Base-by-base conservation (phyloP, 2,888 invertebrate genomes). In the Monoplex corrugatus region DNA sequence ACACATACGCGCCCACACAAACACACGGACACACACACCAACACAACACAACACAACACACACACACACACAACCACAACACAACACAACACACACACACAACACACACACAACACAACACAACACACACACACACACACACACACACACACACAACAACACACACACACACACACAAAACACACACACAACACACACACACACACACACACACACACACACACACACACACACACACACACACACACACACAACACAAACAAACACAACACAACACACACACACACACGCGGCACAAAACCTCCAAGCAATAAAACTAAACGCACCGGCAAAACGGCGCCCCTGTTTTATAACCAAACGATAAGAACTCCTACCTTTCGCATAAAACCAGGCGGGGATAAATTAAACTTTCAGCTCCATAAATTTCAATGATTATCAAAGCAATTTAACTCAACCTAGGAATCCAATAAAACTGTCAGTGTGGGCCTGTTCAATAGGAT, bases 271-370 rank as follows among this genome's bases (percentile, higher is more conserved):
- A 75, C 75, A 32, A 13, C 75, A 32, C 75, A 10, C 35, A 40
- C 35, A 35, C 75, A 1, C 83, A 19, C 45, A 32, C 44, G 16
- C 43, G 45, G 45, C 13, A 84, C 0, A 45, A 84, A 45, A 13
- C 50, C 83, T 35, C 28, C 16, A 83, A 45, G 45, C 84, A 45
- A 38, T 1, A 78, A 78, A 78, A 78, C 40, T 23, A 57, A 57
- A 57, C 57, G 2, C 57, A 57, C 16, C 40, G 78, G 43, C 78
- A 80, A 80, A 80, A 80, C 78, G 78, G 78, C 78, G 78, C 78
- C 43, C 78, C 6, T 32, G 40, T 40, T 80, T 80, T 43, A 80
- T 43, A 8, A 43, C 43, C 40, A 23, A 40, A 80, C 78, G 78
- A 80, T 80, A 43, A 80, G 43, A 80, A 75, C 16, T 32, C 32